Base-by-base conservation (phyloP, 2,797 vertebrate genomes). In the Dendrocincla tyrannina region DNA sequence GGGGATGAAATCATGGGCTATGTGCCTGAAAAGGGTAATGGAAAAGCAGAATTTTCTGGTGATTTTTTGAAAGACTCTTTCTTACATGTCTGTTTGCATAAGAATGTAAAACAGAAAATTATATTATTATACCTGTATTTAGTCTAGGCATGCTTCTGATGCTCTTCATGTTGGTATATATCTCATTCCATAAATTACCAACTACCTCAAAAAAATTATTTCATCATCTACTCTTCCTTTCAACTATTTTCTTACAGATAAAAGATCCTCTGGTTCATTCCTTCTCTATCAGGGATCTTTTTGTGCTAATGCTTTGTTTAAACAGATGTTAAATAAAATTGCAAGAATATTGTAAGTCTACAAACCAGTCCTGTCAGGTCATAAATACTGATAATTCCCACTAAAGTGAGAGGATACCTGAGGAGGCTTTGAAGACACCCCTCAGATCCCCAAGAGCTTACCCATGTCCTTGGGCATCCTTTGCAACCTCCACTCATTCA, bases 401-500 rank as follows among this genome's bases (percentile, higher is more conserved):
- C 47, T 91, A 5, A 93, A 86, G 33, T 60, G 56, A 91, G 67
- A 91, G 42, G 63, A 86, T 93, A 91, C 66, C 47, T 46, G 73
- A 66, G 30, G 67, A 95, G 67, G 63, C 96, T 97, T 96, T 96
- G 95, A 96, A 97, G 93, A 73, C 41, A 84, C 50, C 50, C 17
- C 2, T 89, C 58, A 91, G 74, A 94, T 95, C 59, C 89, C 89
- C 47, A 86, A 73, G 62, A 78, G 27, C 83, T 85, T 93, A 72
- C 62, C 47, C 37, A 81, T 92, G 88, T 93, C 91, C 90, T 94
- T 94, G 85, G 91, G 90, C 90, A 78, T 73, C 85, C 70, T 95
- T 82, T 0, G 0, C 60, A 96, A 74, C 68, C 80, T 95, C 49
- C 56, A 44, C 47, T 95, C 83, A 69, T n/a, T 53, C 35, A 74